Conservation (phyloP, 1,140 invertebrate species). For the Pseudomyrmex sp. region DNA sequence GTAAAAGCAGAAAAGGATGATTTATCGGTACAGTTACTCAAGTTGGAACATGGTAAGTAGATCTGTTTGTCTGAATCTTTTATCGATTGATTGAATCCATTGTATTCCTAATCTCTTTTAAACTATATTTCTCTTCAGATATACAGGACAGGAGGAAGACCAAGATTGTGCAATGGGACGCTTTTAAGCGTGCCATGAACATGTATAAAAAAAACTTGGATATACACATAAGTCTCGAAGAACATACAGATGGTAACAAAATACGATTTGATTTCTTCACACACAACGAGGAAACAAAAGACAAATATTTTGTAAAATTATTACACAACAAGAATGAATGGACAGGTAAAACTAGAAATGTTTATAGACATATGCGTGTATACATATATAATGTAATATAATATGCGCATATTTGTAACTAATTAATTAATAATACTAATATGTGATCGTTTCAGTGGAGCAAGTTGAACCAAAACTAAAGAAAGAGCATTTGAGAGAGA, state of each 20-base stretch:
- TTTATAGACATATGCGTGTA: not conserved
- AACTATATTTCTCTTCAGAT: slow-evolving; percentile 62
- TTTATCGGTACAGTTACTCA: slow-evolving; percentile 66
- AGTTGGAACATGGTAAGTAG: slow-evolving; percentile 69
- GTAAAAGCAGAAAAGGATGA: slow-evolving; percentile 66
- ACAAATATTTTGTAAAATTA: slow-evolving; percentile 77
- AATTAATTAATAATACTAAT: not conserved
- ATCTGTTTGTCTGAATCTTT: not conserved
- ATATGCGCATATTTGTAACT: not conserved
- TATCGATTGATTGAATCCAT: not conserved
- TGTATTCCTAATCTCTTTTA: not conserved
- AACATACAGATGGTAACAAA: slow-evolving; percentile 36
- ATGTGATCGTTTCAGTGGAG: slow-evolving; percentile 74
- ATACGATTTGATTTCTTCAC: slow-evolving; percentile 76
- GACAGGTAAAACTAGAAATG: slow-evolving; percentile 71
- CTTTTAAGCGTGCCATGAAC: slow-evolving; percentile 74
- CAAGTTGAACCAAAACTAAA: slow-evolving; percentile 74
- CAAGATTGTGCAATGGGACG: slow-evolving; percentile 71
- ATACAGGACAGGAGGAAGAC: slow-evolving; percentile 62
- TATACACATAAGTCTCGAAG: slow-evolving; percentile 71
- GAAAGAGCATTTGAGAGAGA: slow-evolving; percentile 65
- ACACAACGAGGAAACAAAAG: slow-evolving; percentile 56
- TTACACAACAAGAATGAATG: slow-evolving; percentile 65
- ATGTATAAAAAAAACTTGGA: slow-evolving; percentile 79
- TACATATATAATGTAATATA: not conserved